Evolutionary conservation across 2,113 vertebrate genomes (phyloP), one percentile per base, ranked within the genome.

Genomic region (Cephalopholis sonnerati): DNA sequence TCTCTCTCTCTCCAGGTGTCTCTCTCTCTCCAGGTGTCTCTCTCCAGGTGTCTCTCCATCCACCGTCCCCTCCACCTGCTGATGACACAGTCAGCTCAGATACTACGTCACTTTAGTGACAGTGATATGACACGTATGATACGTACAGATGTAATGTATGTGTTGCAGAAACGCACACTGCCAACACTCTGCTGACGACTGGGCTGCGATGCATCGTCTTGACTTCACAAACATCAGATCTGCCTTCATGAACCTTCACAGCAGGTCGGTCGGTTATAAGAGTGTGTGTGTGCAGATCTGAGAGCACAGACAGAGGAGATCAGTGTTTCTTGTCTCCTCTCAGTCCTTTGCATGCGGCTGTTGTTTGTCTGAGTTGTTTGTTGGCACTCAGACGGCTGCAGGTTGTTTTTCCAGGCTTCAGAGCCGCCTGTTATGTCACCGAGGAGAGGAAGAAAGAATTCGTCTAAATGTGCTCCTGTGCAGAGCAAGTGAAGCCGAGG

Each of bases 351-450:
- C 77, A 55, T 12, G 58, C 63, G 51, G 5, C 39, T 7, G 79
- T 22, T 82, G 77, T 87, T 87, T 89, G 79, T 77, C 71, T 62
- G 64, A 22, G 12, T 53, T 83, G 74, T 88, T 85, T 86, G 51
- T 69, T 69, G 71, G 62, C 83, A 78, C 39, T 72, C 29, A 22
- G 46, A 20, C 66, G 7, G 74, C 57, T 8, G 18, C 79, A 68
- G 68, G 69, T 80, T 86, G 74, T 90, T 89, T 87, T 67, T 90
- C 46, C 83, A 82, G 81, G 27, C 27, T 48, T 79, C 39, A 4
- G 74, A 32, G 54, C 83, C 53, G 84, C 87, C 84, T 77, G 79
- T 90, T 93, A 80, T 85, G 67, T 92, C 84, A 89, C 89, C 32
- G 17, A 77, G 78, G 32, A 77, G 81, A 63, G 22, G 66, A 59